These are phyloP conservation scores for Drosophila azteca DNA, from an alignment of 1,140 invertebrate genomes.

Conservation along the genomic window DNA sequence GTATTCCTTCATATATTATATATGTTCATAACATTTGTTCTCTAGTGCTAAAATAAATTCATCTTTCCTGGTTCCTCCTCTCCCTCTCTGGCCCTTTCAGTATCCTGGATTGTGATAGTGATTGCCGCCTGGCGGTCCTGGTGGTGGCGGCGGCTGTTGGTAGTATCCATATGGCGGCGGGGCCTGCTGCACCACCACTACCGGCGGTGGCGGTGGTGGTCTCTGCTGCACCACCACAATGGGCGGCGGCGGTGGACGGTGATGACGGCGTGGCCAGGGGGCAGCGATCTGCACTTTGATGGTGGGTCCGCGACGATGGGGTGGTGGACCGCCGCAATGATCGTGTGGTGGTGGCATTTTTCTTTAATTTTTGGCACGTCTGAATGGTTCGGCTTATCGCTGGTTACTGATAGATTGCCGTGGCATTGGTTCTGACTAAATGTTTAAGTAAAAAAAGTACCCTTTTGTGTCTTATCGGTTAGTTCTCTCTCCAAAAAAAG, in stretches of 20 bases:
- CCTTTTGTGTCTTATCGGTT: too few relatives aligned
- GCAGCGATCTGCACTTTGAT: conserved; percentile 72
- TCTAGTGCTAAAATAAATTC: conserved; percentile 35
- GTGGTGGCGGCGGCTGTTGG: conserved; percentile 51
- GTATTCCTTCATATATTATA: not conserved
- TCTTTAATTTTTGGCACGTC: conserved; percentile 19
- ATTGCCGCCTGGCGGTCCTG: conserved; percentile 19
- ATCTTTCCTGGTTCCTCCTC: too few relatives aligned
- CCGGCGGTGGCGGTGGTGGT: conserved; percentile 52
- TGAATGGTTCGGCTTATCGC: conserved; percentile 26
- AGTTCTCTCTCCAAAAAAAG: conserved; percentile 27
- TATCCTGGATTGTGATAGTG: conserved; percentile 68
- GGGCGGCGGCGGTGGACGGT: conserved; percentile 36
- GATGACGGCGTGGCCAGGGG: conserved; percentile 70
- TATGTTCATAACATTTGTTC: not conserved
- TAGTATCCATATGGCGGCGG: conserved; percentile 48
- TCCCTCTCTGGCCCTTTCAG: not conserved
- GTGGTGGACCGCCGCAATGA: conserved; percentile 59
- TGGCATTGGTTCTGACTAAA: conserved; percentile 2
- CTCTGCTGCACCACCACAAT: conserved; percentile 66
- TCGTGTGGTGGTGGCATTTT: conserved; percentile 65
- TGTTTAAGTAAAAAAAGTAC: conserved; percentile 1
- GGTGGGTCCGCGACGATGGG: conserved; percentile 58
- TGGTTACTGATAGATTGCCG: conserved; percentile 21
- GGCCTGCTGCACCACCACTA: conserved; percentile 61